These are phyloP conservation scores for Syrmaticus mikado DNA, from an alignment of 2,113 vertebrate genomes.

Conservation along the genomic window DNA sequence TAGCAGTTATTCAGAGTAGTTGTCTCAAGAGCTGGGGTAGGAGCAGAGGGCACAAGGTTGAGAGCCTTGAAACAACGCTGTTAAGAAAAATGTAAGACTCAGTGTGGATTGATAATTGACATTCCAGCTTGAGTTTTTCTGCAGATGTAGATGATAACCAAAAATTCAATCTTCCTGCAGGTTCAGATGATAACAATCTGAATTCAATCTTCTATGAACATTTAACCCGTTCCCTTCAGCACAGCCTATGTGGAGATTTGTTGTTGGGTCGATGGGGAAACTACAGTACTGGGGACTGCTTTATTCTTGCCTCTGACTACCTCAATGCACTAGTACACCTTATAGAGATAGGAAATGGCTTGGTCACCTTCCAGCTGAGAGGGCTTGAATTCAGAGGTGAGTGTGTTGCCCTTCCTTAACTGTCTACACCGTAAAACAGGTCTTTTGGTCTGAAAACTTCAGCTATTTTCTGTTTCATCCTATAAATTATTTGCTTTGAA, in stretches of 20 bases:
- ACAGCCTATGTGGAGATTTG: slow-evolving; percentile 89
- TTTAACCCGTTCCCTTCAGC: slow-evolving; percentile 89
- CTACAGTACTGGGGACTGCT: slow-evolving; percentile 90
- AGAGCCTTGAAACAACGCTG: not conserved
- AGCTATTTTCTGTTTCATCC: not conserved
- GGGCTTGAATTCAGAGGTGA: slow-evolving; percentile 92
- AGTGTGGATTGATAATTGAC: not conserved
- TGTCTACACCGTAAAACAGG: not conserved
- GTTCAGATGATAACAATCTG: slow-evolving; percentile 92
- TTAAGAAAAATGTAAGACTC: not conserved
- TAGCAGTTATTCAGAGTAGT: not conserved
- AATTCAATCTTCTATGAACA: slow-evolving; percentile 95
- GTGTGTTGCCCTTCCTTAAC: not conserved
- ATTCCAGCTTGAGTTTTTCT: not conserved
- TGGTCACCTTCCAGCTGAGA: slow-evolving; percentile 90
- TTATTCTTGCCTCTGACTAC: slow-evolving; percentile 93
- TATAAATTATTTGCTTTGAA: not conserved
- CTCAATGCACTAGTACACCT: slow-evolving; percentile 92
- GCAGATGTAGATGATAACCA: slow-evolving; percentile 65
- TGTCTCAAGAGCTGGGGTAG: not conserved
- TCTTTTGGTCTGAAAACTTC: not conserved
- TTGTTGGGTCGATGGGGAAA: slow-evolving; percentile 90
- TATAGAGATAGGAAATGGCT: slow-evolving; percentile 90
- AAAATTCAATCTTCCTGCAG: slow-evolving; percentile 84
- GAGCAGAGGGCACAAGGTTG: fast-evolving